phyloP scores from a whole-genome alignment of 2,888 invertebrate species.

The Scaptomyza reducta region DNA sequence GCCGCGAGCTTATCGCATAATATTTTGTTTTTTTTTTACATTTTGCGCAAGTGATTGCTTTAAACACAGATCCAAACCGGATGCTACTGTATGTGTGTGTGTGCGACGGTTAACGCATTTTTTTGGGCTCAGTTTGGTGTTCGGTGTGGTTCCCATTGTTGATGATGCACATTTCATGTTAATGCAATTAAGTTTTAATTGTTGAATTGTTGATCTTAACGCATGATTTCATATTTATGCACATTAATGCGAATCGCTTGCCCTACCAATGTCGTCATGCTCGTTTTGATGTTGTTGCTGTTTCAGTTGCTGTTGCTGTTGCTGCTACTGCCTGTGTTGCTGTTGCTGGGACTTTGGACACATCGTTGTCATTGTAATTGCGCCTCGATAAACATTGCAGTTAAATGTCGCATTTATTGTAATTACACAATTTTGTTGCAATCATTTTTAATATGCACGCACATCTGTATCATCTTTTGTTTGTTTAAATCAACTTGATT shows the following conservation, averaged over 20 bases:
- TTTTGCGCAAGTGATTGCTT: constrained; percentile 47
- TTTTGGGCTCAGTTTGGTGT: constrained; percentile 3
- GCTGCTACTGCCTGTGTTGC: not conserved
- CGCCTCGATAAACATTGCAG: constrained; percentile 76
- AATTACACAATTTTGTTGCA: constrained; percentile 69
- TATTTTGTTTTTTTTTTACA: constrained; percentile 8
- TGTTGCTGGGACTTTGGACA: constrained; percentile 21
- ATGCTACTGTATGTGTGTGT: not conserved
- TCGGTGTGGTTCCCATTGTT: constrained; percentile 46
- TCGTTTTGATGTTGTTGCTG: constrained; percentile 15
- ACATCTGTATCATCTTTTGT: constrained; percentile 44
- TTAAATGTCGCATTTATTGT: constrained; percentile 79
- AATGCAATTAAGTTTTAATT: constrained; percentile 80
- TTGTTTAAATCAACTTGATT: constrained; percentile 58
- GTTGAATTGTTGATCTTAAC: constrained; percentile 81
- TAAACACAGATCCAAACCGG: constrained; percentile 8
- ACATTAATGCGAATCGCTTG: constrained; percentile 73
- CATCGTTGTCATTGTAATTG: constrained; percentile 75
- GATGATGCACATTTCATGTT: constrained; percentile 80
- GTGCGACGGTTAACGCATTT: constrained; percentile 1
- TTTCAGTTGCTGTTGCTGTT: constrained; percentile 1
- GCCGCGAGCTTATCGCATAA: constrained; percentile 51
- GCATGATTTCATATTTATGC: constrained; percentile 80
- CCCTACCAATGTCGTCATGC: constrained; percentile 31
- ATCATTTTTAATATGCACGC: constrained; percentile 47